Evolutionary conservation across 2,797 vertebrate genomes (phyloP), one percentile per base, ranked within the genome.

Genomic region (Labroides dimidiatus): DNA sequence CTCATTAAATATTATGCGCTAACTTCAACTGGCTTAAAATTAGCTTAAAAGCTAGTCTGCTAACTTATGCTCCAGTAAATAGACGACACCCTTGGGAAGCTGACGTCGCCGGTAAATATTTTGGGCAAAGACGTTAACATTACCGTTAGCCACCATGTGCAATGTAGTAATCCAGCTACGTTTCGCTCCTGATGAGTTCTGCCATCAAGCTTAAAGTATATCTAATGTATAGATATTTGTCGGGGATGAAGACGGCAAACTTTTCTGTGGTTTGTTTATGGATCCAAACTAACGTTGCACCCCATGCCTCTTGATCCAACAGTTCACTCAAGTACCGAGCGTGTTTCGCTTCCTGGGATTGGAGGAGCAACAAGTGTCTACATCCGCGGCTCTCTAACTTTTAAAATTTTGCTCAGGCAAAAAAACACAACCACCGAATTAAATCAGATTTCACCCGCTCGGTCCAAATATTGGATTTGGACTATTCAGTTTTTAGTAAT

Each of bases 281-380:
- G 74, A 69, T 69, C 77, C 19, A 44, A 45, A 64, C 61, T 73
- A 71, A n/a, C n/a, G 52, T 43, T 21, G 47, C 53, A 12, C 53
- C 21, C 80, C 90, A 90, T 85, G 87, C 76, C 84, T 86, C 75
- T 64, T 16, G 27, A 42, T 80, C 72, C 78, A 50, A 72, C 52
- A 69, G 70, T 81, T 86, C 85, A 78, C 78, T 82, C 60, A 37
- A 84, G 74, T 87, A 84, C 86, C 86, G 44, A 87, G 91, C 94
- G 86, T 87, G 91, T 94, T 94, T 92, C 94, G 94, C 95, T 96
- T 95, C 96, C 95, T 95, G 93, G 87, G 89, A 85, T 89, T 89
- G 82, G 85, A 86, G 86, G 84, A 67, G 85, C 90, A 90, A 88
- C 88, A 88, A 84, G 88, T 82, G 60, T 88, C 77, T 86, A 64